phyloP scores from a whole-genome alignment of 1,140 invertebrate genomes.

The Atopsyche davidsoni region DNA sequence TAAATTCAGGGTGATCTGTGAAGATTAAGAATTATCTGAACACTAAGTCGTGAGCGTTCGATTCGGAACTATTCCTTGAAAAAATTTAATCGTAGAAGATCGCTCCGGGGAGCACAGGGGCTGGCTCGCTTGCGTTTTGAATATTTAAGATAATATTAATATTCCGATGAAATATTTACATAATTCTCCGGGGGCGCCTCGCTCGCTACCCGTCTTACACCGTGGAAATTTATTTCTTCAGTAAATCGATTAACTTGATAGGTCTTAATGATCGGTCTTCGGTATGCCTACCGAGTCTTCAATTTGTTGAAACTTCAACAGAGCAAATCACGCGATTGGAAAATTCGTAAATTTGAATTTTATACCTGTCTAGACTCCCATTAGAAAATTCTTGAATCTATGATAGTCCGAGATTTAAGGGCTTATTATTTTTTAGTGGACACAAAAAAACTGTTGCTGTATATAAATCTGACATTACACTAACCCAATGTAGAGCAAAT shows the following conservation, averaged over 20 bases:
- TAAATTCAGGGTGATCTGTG: too few relatives aligned
- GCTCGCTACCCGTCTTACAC: slow-evolving; percentile 21
- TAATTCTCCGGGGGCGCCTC: slow-evolving; percentile 11
- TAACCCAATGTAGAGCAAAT: too few relatives aligned
- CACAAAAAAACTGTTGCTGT: too few relatives aligned
- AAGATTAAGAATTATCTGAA: too few relatives aligned
- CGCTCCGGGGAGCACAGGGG: slow-evolving; percentile 3
- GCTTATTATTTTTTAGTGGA: too few relatives aligned
- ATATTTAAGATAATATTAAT: slow-evolving; percentile 19
- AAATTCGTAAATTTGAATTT: background rate
- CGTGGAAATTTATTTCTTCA: slow-evolving; percentile 15
- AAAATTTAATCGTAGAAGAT: slow-evolving; percentile 8
- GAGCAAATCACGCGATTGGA: slow-evolving; percentile 1
- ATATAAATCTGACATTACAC: too few relatives aligned
- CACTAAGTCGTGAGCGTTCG: too few relatives aligned
- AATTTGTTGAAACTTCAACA: background rate
- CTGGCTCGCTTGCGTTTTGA: slow-evolving; percentile 7
- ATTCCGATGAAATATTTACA: slow-evolving; percentile 16
- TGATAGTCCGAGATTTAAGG: too few relatives aligned
- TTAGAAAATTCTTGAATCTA: background rate
- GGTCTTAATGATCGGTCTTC: slow-evolving; percentile 5
- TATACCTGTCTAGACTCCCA: background rate
- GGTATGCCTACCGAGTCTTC: slow-evolving; percentile 8
- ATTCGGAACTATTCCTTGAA: slow-evolving; percentile 3
- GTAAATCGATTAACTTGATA: slow-evolving; percentile 18